Evolutionary conservation across 2,113 vertebrate species (phyloP), one percentile per base, ranked within the genome.

Genomic region (Odontophorus gujanensis): DNA sequence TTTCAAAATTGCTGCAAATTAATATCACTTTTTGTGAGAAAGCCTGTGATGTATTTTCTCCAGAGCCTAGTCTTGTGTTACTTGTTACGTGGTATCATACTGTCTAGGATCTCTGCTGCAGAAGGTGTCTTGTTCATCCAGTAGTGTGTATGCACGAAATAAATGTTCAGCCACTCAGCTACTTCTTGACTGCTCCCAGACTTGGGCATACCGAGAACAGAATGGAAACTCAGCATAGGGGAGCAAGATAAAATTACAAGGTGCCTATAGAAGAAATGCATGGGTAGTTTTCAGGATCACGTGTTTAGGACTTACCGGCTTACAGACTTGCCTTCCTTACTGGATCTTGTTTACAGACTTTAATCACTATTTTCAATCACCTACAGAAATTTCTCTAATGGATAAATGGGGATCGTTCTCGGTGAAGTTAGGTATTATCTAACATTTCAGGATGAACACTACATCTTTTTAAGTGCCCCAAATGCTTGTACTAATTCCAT

Each of bases 281-380:
- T 79, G 53, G 45, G 67, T 73, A 66, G 62, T 32, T 94, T 95
- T 43, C 74, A 62, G 14, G 75, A 79, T 94, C 53, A 84, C 59
- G 51, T 81, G 18, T 78, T 81, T 68, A 66, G 58, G 78, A 79
- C 85, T 95, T 76, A 53, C 8, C 81, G 89, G 74, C 87, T 95
- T 81, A 51, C 8, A 84, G 91, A 71, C 87, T 81, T 85, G 71
- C 87, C 92, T 94, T 96, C 81, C 87, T 50, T 69, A 45, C 58
- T 85, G 45, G 45, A 87, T 91, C 75, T 92, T 89, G 57, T 81
- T 90, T 81, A 67, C 26, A 57, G 69, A 62, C 32, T 68, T 90
- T 73, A 75, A 75, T 79, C 48, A 38, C 10, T 73, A 19, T 85
- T 94, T 94, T 82, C 71, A 66, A 16, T 51, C 61, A 92, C 93